Base-by-base conservation (phyloP, 2,113 vertebrate genomes). In the Boleophthalmus pectinirostris region DNA sequence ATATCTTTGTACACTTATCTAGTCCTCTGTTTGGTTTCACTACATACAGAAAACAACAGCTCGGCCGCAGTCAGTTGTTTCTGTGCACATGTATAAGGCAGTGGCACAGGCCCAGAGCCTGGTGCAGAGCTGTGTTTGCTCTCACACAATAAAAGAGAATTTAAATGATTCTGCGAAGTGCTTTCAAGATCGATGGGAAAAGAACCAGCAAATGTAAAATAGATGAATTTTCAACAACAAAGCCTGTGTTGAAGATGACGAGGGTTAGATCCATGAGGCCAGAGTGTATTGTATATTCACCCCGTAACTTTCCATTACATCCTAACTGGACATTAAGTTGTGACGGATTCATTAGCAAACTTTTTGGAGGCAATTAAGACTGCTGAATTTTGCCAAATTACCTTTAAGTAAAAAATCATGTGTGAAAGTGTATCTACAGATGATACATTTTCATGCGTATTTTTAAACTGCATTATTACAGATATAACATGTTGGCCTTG, bases 41-140 rank as follows among this genome's bases (percentile, higher is more conserved):
- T 81, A 72, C 70, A 72, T 29, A 70, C 73, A 75, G 78, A 83
- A 68, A 75, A 74, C 73, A 82, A 73, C 79, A 70, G 73, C 72
- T 74, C 75, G 43, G 71, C 70, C 78, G 73, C 68, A 73, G 53
- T 75, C 77, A 66, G 72, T 33, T 58, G 69, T 73, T 45, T 70
- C 76, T 49, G 61, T 76, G 79, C 51, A 9, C 20, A 2, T 80
- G 68, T 67, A 77, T 82, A 73, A 70, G 60, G 69, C 73, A 72
- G 73, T 51, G 1, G 68, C 79, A 71, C 53, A 65, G 47, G 75
- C 76, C 66, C 61, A 43, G 65, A 63, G 69, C 72, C 24, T 66
- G 80, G 72, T 68, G 69, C 57, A 72, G 68, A 64, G 57, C 45
- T 79, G 70, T 68, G 75, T 72, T 76, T 77, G 72, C 74, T 73